Evolutionary conservation across 2,888 invertebrate species (phyloP).

Genomic region (Brachyptera putata): DNA sequence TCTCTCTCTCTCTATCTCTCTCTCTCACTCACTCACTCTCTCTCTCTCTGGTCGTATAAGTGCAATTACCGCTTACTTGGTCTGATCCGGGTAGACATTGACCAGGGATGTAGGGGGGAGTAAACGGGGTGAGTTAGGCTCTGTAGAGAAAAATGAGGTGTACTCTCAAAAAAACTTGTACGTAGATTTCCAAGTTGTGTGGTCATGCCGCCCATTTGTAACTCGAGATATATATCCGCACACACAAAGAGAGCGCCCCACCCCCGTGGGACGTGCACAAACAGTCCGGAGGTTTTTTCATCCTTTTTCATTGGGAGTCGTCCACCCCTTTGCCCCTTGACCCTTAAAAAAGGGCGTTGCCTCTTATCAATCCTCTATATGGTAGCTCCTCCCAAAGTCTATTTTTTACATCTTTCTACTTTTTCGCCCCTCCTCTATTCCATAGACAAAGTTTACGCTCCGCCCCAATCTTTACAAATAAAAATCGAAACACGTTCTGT

Average conservation of each 20-base stretch:
- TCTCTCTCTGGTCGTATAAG: conserved; percentile 26
- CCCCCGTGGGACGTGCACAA: conserved; percentile 26
- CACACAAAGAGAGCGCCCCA: no score
- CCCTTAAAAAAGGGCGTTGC: conserved; percentile 20
- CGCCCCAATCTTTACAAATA: conserved; percentile 16
- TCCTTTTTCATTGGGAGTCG: conserved; percentile 31
- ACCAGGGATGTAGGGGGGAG: background rate
- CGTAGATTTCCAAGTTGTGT: conserved; percentile 1
- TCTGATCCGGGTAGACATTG: conserved; percentile 18
- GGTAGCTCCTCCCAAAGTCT: conserved; percentile 25
- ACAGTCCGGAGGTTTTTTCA: conserved; percentile 24
- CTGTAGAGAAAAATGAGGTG: background rate
- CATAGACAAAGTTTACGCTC: conserved; percentile 18
- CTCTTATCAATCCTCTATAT: conserved; percentile 28
- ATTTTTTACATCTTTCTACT: conserved; percentile 29
- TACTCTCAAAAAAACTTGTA: no score
- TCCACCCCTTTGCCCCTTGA: conserved; percentile 21
- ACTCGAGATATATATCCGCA: conserved; percentile 3
- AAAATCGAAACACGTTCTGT: conserved; percentile 14
- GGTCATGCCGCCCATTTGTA: conserved; percentile 22
- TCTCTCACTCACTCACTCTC: conserved; percentile 16
- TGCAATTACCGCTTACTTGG: conserved; percentile 32
- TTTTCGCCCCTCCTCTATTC: conserved; percentile 30
- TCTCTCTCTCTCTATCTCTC: conserved; percentile 27
- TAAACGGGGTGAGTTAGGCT: conserved; percentile 3